Conservation (phyloP, 1,140 invertebrate genomes). For the Campoletis sonorensis region DNA sequence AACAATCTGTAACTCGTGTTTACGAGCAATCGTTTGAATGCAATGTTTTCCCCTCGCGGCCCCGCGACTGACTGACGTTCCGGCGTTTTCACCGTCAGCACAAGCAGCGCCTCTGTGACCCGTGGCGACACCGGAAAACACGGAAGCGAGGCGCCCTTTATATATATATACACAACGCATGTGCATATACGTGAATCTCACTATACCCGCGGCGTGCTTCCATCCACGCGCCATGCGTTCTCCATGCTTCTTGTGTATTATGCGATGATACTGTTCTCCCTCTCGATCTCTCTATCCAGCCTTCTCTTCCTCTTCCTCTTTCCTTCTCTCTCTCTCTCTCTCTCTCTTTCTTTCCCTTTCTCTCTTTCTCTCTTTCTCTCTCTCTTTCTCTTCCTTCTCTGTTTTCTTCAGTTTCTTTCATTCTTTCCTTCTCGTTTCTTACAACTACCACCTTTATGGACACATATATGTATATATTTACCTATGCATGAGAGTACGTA, state of each 20-base stretch:
- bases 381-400: too few relatives aligned
- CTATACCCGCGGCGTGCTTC: conserved; percentile 46
- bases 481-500: too few relatives aligned
- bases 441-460: too few relatives aligned
- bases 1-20: background rate
- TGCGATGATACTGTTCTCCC: too few relatives aligned
- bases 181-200: background rate
- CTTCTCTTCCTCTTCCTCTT: conserved; percentile 28
- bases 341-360: too few relatives aligned
- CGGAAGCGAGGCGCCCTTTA: conserved; percentile 29
- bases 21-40: background rate
- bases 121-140: conserved; percentile 72
- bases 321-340: conserved; percentile 2
- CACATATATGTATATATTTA: too few relatives aligned
- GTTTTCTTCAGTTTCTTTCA: too few relatives aligned
- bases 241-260: conserved; percentile 35
- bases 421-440: too few relatives aligned
- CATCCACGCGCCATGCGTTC: conserved; percentile 47
- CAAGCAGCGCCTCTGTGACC: conserved; percentile 73
- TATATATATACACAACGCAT: too few relatives aligned
- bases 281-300: too few relatives aligned
- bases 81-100: conserved; percentile 57
- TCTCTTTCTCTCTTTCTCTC: too few relatives aligned
- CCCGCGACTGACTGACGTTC: conserved; percentile 74
- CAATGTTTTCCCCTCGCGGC: conserved; percentile 69